phyloP scores from a whole-genome alignment of 2,797 vertebrate species.

The Sebastolobus alascanus region DNA sequence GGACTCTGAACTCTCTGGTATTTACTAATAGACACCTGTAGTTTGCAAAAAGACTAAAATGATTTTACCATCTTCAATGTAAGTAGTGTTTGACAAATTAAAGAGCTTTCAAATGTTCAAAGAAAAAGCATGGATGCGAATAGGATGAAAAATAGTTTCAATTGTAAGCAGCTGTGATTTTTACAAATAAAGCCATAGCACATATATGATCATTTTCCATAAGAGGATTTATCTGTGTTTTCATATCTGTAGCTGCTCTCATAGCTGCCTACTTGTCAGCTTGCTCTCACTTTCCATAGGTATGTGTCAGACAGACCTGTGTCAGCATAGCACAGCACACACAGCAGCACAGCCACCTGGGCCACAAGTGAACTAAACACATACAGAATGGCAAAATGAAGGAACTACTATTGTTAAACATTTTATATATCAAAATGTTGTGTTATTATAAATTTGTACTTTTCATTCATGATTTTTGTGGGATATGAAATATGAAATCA shows the following conservation, averaged over 20 bases:
- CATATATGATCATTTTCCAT: slow-evolving; percentile 47
- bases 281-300: slow-evolving; percentile 69
- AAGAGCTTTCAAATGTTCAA: neutral
- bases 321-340: slow-evolving; percentile 25
- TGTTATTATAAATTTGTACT: too few species aligned
- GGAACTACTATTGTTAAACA: neutral
- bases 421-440: neutral
- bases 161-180: slow-evolving; percentile 24
- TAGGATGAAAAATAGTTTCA: neutral
- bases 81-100: neutral
- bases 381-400: neutral
- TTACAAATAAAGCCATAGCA: slow-evolving; percentile 4
- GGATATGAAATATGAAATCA: neutral
- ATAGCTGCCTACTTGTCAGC: slow-evolving; percentile 45
- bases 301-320: slow-evolving; percentile 58
- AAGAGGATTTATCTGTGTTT: slow-evolving; percentile 28
- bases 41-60: neutral
- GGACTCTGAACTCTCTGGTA: slow-evolving; percentile 9
- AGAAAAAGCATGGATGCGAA: neutral
- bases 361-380: neutral
- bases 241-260: slow-evolving; percentile 23
- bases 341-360: slow-evolving; percentile 1
- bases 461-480: neutral
- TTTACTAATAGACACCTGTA: slow-evolving; percentile 29
- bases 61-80: neutral